phyloP scores from a whole-genome alignment of 1,140 invertebrate genomes.

The Gryllus bimaculatus region DNA sequence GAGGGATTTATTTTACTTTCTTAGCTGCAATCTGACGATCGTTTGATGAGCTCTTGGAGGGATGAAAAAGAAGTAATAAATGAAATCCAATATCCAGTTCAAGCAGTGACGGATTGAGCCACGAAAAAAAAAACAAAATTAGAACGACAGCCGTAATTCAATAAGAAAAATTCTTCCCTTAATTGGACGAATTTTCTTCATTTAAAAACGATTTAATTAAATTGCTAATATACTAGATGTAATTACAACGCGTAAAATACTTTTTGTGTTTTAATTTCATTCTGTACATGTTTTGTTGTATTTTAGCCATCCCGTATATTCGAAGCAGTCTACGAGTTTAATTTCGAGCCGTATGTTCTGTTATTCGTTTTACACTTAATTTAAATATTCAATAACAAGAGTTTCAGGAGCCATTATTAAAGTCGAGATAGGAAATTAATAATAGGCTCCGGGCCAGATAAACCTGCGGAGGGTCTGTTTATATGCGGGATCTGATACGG shows the following conservation, averaged over 20 bases:
- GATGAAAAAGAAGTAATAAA: neutral
- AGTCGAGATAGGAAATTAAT: neutral
- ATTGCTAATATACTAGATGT: neutral
- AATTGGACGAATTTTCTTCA: too few relatives aligned
- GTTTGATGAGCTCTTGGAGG: neutral
- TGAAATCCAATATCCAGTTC: neutral
- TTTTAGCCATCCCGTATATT: neutral
- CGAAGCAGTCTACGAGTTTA: neutral
- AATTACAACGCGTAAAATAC: neutral
- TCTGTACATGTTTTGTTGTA: neutral
- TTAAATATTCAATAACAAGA: constrained; percentile 6
- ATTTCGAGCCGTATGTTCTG: neutral
- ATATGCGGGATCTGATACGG: neutral
- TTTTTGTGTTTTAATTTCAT: neutral
- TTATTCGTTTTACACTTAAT: constrained; percentile 6
- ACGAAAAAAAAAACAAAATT: too few relatives aligned
- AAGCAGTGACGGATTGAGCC: too few relatives aligned
- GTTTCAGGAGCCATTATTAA: neutral
- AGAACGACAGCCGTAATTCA: too few relatives aligned
- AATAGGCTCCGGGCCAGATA: neutral
- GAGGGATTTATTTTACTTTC: neutral
- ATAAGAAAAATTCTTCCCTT: too few relatives aligned
- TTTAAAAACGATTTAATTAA: neutral
- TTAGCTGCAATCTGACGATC: neutral
- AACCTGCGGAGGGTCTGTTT: neutral